Base-by-base conservation (phyloP, 2,797 vertebrate species). In the Euthynnus affinis region DNA sequence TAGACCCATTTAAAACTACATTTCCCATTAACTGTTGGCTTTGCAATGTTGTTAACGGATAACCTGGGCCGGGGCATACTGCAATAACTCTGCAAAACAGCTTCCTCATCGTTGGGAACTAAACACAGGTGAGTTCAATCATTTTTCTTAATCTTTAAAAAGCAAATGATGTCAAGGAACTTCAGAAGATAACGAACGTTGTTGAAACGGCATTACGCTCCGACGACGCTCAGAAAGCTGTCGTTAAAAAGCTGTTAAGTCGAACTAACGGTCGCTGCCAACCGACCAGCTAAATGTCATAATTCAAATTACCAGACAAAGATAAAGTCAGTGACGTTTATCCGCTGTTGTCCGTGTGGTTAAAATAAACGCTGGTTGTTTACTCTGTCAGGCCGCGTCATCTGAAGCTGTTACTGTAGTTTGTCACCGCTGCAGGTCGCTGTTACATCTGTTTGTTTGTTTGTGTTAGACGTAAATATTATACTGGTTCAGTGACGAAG, bases 41-140 rank as follows among this genome's bases (percentile, higher is more conserved):
- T n/a, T 5, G 58, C 56, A 3, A 27, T 37, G 70, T 81, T 25
- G 74, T 81, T 15, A 76, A 60, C 59, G 27, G 66, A 63, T 64
- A 75, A 63, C 27, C 64, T 25, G 37, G 18, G 49, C 27, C 59
- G 5, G 42, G 66, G 42, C 29, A 37, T 57, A 71, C 74, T 68
- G 88, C 85, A 91, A 85, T 40, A 89, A 81, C 55, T 40, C 37
- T 76, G 81, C 52, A 84, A 89, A 29, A 62, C 86, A 83, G 78
- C 83, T 83, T 55, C 65, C 0, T 42, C 59, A 40, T 77, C 59
- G 29, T 37, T 18, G 42, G 61, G 3, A 40, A 17, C 6, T 2
- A 69, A 83, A 71, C 44, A 65, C 46, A 25, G 74, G 88, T 86
- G 51, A 85, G 81, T 73, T 40, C 1, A 14, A n/a, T 6, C 0